Evolutionary conservation across 2,888 invertebrate species (phyloP).

Genomic region (Eutolmus rufibarbis): DNA sequence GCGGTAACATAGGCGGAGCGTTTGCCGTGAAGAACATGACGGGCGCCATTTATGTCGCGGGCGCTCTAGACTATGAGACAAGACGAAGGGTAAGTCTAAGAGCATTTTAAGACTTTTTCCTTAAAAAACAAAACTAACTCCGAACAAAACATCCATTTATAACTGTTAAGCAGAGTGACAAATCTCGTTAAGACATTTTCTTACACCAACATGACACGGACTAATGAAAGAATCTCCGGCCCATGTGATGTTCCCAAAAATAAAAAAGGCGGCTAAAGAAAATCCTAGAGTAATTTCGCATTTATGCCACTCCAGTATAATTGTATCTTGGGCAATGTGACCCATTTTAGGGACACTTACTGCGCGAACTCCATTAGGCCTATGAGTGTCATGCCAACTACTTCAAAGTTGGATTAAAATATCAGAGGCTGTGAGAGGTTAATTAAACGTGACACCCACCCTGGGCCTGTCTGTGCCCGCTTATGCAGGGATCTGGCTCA

Average conservation of each 20-base stretch:
- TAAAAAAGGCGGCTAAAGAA: neutral
- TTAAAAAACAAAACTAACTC: neutral
- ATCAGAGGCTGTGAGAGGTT: neutral
- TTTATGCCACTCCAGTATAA: neutral
- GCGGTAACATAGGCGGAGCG: conserved; percentile 98
- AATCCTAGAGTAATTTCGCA: neutral
- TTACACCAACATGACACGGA: neutral
- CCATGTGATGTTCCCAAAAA: neutral
- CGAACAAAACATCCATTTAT: neutral
- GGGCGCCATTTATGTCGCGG: conserved; percentile 97
- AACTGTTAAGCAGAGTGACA: conserved; percentile 36
- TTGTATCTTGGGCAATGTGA: neutral
- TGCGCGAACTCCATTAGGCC: neutral
- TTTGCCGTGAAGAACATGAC: conserved; percentile 99
- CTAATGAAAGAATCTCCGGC: conserved; percentile 13
- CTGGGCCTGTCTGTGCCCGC: neutral
- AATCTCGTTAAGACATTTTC: neutral
- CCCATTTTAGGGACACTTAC: neutral
- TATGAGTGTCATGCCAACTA: neutral
- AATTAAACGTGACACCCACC: neutral
- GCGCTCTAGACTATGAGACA: conserved; percentile 95
- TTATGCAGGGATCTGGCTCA: neutral
- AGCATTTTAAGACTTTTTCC: neutral
- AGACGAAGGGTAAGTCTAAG: conserved; percentile 84
- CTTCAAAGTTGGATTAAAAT: neutral